A percentile compares a stretch with the other conserved stretches of the same genome.
Conservation (phyloP, 1,140 invertebrate genomes). For the Apis florea region DNA sequence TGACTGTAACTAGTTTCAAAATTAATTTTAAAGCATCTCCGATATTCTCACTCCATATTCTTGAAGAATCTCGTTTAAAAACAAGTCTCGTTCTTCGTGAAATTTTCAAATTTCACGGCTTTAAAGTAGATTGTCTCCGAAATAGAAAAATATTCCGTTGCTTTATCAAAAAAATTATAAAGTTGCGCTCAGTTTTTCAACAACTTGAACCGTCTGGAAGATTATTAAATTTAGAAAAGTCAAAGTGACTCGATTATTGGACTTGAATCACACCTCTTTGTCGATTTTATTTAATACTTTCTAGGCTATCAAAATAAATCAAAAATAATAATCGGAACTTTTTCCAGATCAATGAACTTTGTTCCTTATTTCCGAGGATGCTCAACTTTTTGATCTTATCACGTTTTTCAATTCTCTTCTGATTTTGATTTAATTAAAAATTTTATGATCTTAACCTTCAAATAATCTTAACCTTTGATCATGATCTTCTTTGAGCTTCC, state of each 20-base stretch:
- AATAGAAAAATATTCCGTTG: too few species aligned
- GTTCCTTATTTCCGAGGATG: neutral
- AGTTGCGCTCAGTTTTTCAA: neutral
- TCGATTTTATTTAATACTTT: neutral
- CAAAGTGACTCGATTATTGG: neutral
- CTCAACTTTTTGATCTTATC: neutral
- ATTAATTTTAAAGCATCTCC: neutral
- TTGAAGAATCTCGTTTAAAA: neutral
- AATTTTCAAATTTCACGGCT: constrained; percentile 2
- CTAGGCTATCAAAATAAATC: constrained; percentile 12
- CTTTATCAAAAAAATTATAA: neutral
- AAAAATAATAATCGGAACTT: constrained; percentile 16
- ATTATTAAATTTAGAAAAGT: constrained; percentile 21
- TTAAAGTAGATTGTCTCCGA: too few species aligned
- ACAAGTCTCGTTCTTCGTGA: neutral
- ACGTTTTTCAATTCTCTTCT: too few species aligned
- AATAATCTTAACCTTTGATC: too few species aligned
- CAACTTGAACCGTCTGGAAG: neutral
- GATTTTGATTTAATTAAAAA: neutral
- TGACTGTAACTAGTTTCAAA: neutral
- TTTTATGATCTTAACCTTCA: neutral
- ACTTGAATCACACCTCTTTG: neutral
- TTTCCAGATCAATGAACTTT: neutral
- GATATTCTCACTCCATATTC: neutral
- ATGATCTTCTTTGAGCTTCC: too few species aligned